Evolutionary conservation across 2,888 invertebrate genomes (phyloP), one percentile per base, ranked within the genome.

Genomic region (Microctonus hyperodae): DNA sequence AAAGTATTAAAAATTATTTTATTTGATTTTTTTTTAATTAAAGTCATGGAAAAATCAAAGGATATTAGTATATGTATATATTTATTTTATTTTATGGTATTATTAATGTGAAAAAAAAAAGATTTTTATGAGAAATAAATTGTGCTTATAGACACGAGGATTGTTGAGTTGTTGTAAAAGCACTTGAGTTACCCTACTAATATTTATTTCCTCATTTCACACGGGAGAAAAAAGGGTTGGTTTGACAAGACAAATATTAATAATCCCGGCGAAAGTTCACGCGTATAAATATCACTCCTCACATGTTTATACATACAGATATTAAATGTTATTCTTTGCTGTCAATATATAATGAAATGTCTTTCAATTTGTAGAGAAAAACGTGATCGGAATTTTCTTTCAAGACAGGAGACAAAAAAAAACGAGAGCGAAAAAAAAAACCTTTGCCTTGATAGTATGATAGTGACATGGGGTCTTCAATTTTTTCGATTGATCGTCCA

Each of bases 401-500:
- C 10, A 28, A 4, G 20, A 51, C 22, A 23, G 51, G 1, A 11
- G 10, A 10, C 0, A 23, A 23, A 11, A 4, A 23, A 23, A 13
- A 23, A 2, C n/a, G n/a, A n/a, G n/a, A n/a, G n/a, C n/a, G n/a
- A 10, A 22, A 50, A 51, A 51, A 23, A n/a, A 51, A 13, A 22
- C 51, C 16, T 28, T 55, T 0, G 7, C 9, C 16, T 55, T 16
- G 31, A 33, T 16, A 55, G 1, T 1, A 31, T 31, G 22, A 55
- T 57, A 53, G 33, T 58, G 44, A 61, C 37, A 51, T 31, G 67
- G 68, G 71, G 62, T 33, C 64, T 69, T 71, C 68, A 73, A 73
- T 72, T 73, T 73, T 73, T 70, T 70, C 75, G 79, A 83, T 83
- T 82, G 81, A 82, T 83, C 79, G 82, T 80, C 80, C 79, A 80